Conservation (phyloP, 1,140 invertebrate species). For the Nylanderia fulva region DNA sequence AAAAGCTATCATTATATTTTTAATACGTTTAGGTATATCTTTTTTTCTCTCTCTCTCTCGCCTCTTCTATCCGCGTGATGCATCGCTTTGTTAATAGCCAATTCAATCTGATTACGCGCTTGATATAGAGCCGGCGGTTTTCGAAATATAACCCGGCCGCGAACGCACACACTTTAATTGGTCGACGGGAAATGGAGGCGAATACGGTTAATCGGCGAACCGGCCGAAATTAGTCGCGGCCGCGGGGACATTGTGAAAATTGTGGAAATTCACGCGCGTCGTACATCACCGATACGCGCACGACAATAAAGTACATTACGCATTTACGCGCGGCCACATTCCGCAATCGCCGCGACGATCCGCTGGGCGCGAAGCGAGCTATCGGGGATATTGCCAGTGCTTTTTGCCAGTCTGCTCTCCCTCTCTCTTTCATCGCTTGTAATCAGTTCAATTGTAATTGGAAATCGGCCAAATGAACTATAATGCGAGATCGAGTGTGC, state of each 20-base stretch:
- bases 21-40: background rate
- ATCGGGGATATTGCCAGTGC: constrained; percentile 54
- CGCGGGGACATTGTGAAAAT: constrained; percentile 65
- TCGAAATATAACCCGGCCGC: constrained; percentile 25
- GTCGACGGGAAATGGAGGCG: constrained; percentile 22
- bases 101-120: constrained; percentile 45
- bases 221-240: constrained; percentile 47
- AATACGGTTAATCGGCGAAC: constrained; percentile 41
- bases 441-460: constrained; percentile 79
- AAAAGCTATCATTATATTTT: constrained; percentile 16
- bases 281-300: constrained; percentile 58
- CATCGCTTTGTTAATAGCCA: constrained; percentile 43
- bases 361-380: constrained; percentile 17
- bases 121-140: background rate
- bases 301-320: constrained; percentile 71
- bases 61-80: too few relatives aligned
- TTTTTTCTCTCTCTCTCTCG: background rate
- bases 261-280: constrained; percentile 38
- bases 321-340: constrained; percentile 62
- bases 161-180: constrained; percentile 31
- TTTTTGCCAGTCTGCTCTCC: constrained; percentile 62
- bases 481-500: constrained; percentile 71
- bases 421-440: constrained; percentile 30
- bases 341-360: constrained; percentile 55
- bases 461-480: constrained; percentile 77